phyloP scores from a whole-genome alignment of 1,140 invertebrate genomes.

The Oryctes rhinoceros region DNA sequence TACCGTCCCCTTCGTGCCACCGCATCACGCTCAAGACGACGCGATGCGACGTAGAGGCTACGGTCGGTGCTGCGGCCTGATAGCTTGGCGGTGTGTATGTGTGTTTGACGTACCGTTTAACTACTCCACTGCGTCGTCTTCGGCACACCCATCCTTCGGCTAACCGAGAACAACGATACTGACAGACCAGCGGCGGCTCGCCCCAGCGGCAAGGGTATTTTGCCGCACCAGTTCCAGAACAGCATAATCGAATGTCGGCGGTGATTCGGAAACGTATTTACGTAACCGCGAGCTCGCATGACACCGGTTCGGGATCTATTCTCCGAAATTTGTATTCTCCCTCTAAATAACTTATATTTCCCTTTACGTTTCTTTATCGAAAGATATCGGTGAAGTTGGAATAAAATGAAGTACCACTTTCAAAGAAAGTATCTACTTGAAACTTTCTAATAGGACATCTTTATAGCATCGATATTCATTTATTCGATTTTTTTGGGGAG shows the following conservation, averaged over 20 bases:
- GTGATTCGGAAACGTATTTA: constrained; percentile 24
- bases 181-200: background rate
- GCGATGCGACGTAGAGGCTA: background rate
- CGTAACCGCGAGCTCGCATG: constrained; percentile 21
- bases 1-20: constrained; percentile 17
- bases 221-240: background rate
- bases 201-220: background rate
- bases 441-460: background rate
- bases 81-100: constrained; percentile 2
- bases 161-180: constrained; percentile 22
- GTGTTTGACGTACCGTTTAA: constrained; percentile 8
- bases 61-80: constrained; percentile 16
- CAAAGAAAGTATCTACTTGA: background rate
- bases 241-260: constrained; percentile 20
- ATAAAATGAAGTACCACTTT: background rate
- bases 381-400: background rate
- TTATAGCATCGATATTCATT: too few species aligned
- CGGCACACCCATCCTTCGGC: background rate
- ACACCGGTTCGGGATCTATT: background rate
- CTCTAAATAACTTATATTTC: background rate
- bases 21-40: constrained; percentile 29
- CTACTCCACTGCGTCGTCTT: background rate
- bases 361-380: background rate
- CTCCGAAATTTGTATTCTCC: constrained; percentile 11
- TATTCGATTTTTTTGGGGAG: too few species aligned